These are phyloP conservation scores for Zaprionus ornatus DNA, from an alignment of 1,140 invertebrate genomes.

Conservation along the genomic window DNA sequence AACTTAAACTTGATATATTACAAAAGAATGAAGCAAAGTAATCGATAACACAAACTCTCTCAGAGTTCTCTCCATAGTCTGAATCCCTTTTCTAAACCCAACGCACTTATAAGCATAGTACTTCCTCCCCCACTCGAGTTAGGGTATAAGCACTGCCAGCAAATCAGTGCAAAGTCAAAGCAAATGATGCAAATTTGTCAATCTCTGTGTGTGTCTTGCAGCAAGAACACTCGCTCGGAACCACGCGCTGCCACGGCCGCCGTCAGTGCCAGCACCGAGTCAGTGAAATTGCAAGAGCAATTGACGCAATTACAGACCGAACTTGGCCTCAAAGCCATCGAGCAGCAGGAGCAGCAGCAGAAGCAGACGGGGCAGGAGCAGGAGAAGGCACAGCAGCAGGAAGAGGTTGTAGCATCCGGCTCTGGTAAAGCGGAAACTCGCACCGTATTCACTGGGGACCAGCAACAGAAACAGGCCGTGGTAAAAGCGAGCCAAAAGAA, in stretches of 20 bases:
- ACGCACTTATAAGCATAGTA: neutral
- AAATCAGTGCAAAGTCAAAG: conserved; percentile 40
- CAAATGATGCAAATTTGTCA: conserved; percentile 60
- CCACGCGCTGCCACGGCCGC: conserved; percentile 54
- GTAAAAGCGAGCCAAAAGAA: conserved; percentile 74
- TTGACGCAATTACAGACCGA: conserved; percentile 78
- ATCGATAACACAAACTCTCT: neutral
- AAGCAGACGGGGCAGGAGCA: conserved; percentile 12
- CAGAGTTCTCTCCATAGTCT: no score
- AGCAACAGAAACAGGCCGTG: conserved; percentile 21
- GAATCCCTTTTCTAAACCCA: neutral
- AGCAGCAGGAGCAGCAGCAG: conserved; percentile 46
- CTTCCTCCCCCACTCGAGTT: neutral
- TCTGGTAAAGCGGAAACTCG: conserved; percentile 70
- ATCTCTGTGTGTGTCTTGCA: conserved; percentile 48
- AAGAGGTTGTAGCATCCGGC: conserved; percentile 38
- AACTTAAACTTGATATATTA: no score
- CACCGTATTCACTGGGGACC: conserved; percentile 62
- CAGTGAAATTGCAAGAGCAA: conserved; percentile 71
- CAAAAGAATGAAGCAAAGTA: neutral
- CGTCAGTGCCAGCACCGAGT: conserved; percentile 37
- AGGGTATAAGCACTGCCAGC: neutral
- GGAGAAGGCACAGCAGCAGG: conserved; percentile 13
- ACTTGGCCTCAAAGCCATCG: conserved; percentile 73
- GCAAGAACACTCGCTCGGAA: conserved; percentile 80